Evolutionary conservation across 2,113 vertebrate genomes (phyloP), one percentile per base, ranked within the genome.

Genomic region (Drymodes brunneopygia): DNA sequence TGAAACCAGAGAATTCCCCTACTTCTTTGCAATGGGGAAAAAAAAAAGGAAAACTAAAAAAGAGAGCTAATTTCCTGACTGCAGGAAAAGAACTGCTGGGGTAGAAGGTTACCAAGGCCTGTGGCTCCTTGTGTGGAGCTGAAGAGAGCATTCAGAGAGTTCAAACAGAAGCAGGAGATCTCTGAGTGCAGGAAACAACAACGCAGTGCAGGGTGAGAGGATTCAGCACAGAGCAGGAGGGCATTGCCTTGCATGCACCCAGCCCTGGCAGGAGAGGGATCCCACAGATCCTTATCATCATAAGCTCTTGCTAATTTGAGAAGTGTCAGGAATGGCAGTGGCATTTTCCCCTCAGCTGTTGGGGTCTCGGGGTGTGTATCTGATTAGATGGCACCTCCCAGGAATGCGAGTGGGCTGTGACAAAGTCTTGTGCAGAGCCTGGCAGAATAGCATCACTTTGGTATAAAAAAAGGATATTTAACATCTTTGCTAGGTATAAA

Each of bases 371-470:
- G 36, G 7, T 33, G 35, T 38, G 2, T 29, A 13, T 54, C 79
- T 66, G 54, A 48, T 66, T 18, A 47, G 62, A 27, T 23, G 27
- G 22, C 65, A 42, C 47, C 42, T 69, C 64, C 80, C 50, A 72
- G 50, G 66, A 87, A 14, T 0, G 2, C 0, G 0, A 72, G 48
- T 3, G 2, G 45, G 48, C 64, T 1, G 0, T 6, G 6, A 48
- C 44, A 15, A 57, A 58, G 35, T 23, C 57, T 81, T 69, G 23
- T 56, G 27, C 1, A 7, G 38, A 7, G 3, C 72, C 64, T 91
- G 58, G 38, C 64, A 87, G 31, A 57, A 42, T 3, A 27, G 58
- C 47, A 15, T 64, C 58, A 11, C 66, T 81, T 71, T 10, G 15
- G 15, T 60, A 24, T 27, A 65, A 72, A 62, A 40, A 73, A 56